Evolutionary conservation across 2,888 invertebrate genomes (phyloP).

Genomic region (Cheilosia impressa): DNA sequence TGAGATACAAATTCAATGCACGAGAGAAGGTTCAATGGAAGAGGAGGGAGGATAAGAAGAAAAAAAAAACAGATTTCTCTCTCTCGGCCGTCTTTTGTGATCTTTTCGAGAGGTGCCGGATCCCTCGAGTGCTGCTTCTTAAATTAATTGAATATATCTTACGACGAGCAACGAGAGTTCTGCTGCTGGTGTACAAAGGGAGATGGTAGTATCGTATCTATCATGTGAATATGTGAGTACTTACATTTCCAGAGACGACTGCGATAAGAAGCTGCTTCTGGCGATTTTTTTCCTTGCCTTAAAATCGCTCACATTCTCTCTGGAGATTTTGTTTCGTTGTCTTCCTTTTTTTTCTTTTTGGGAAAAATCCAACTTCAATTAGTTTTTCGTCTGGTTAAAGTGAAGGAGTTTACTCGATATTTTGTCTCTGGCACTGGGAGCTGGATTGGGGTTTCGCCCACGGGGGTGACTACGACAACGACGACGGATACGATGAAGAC

Average conservation of each 20-base stretch:
- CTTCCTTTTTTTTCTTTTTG: conserved; percentile 33
- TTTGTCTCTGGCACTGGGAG: conserved; percentile 24
- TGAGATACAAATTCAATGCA: conserved; percentile 71
- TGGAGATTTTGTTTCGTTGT: background rate
- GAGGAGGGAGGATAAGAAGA: conserved; percentile 22
- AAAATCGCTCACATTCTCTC: background rate
- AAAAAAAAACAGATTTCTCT: conserved; percentile 33
- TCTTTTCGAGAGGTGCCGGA: conserved; percentile 69
- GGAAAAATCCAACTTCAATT: conserved; percentile 56
- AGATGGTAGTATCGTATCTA: conserved; percentile 27
- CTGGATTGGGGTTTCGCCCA: conserved; percentile 30
- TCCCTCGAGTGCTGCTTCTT: conserved; percentile 69
- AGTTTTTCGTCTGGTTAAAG: conserved; percentile 17
- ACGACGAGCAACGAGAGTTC: conserved; percentile 47
- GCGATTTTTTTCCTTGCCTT: background rate
- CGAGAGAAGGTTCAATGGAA: conserved; percentile 18
- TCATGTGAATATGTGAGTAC: conserved; percentile 62
- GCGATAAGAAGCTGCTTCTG: conserved; percentile 45
- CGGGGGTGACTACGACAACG: conserved; percentile 38
- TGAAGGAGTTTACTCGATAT: conserved; percentile 22
- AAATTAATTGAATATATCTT: conserved; percentile 75
- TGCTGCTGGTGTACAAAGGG: conserved; percentile 23
- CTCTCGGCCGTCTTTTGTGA: conserved; percentile 61
- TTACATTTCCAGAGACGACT: conserved; percentile 53
- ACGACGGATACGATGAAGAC: conserved; percentile 26